These are phyloP conservation scores for Holothuria scabra DNA, from an alignment of 53 echinoderm and acorn worm species.

Conservation along the genomic window DNA sequence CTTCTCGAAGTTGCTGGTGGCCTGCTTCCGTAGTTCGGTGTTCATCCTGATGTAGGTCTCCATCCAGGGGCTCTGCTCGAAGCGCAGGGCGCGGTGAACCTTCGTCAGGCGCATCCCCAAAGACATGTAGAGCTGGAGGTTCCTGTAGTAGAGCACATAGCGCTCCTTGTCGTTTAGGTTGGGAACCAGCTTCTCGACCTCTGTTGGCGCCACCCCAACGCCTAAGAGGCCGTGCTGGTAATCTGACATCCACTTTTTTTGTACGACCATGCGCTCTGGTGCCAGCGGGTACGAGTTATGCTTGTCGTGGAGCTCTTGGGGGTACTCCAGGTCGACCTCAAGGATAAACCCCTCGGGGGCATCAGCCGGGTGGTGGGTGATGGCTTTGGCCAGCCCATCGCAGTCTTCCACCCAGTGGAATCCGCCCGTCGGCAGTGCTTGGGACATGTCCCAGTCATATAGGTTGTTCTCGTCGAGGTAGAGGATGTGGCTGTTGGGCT, in stretches of 20 bases:
- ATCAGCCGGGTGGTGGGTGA: not conserved
- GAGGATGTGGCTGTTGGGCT: constrained; percentile 3
- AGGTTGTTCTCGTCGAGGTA: constrained; percentile 64
- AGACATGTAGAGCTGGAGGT: constrained; percentile 33
- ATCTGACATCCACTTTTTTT: constrained; percentile 31
- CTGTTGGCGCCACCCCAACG: not conserved
- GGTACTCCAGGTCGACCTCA: constrained; percentile 60
- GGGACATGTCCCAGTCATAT: constrained; percentile 58
- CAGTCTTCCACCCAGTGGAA: constrained; percentile 3
- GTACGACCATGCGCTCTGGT: constrained; percentile 39
- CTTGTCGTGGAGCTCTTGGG: constrained; percentile 41
- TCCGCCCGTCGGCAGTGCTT: not conserved
- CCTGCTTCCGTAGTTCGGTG: constrained; percentile 55
- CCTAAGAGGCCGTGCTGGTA: constrained; percentile 8
- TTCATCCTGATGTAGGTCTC: constrained; percentile 56
- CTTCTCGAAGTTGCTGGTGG: constrained; percentile 59
- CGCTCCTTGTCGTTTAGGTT: constrained; percentile 25
- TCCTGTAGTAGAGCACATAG: constrained; percentile 53
- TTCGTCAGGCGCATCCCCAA: constrained; percentile 44
- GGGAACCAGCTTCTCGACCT: constrained; percentile 52
- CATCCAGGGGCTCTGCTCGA: constrained; percentile 57
- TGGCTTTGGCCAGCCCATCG: not conserved
- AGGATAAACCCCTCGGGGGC: constrained; percentile 56
- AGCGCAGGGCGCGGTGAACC: constrained; percentile 24
- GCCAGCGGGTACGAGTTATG: constrained; percentile 58